These are phyloP conservation scores for Heliconius ethilla DNA, from an alignment of 2,888 invertebrate species.

Conservation along the genomic window DNA sequence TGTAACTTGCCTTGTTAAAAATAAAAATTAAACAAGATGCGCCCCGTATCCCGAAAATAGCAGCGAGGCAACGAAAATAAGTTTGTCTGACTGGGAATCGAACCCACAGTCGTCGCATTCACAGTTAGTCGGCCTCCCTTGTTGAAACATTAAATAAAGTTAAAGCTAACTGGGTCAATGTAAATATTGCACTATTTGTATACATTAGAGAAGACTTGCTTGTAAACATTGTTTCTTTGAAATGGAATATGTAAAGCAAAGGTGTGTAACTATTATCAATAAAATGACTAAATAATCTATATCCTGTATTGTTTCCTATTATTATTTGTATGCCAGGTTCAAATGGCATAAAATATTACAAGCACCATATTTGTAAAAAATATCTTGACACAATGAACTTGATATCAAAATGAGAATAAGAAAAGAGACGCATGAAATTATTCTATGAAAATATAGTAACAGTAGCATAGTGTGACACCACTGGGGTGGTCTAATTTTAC, in stretches of 20 bases:
- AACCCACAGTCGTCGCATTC: neutral
- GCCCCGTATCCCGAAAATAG: too few species aligned
- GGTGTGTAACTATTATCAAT: neutral
- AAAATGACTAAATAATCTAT: neutral
- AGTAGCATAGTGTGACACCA: too few species aligned
- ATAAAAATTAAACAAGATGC: neutral
- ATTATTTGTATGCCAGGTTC: neutral
- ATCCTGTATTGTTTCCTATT: neutral
- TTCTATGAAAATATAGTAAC: too few species aligned
- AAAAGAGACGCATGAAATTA: too few species aligned
- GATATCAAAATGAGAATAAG: neutral
- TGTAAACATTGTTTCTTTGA: constrained; percentile 18
- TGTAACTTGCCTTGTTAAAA: constrained; percentile 9
- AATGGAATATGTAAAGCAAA: constrained; percentile 8
- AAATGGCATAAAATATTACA: neutral
- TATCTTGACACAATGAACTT: neutral
- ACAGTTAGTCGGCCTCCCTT: neutral
- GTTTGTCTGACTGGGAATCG: too few species aligned
- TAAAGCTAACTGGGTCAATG: constrained; percentile 1
- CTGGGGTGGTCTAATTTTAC: too few species aligned
- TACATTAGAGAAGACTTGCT: constrained; percentile 15
- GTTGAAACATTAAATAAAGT: constrained; percentile 1
- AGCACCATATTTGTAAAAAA: neutral
- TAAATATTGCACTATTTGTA: constrained; percentile 5
- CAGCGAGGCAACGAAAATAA: neutral